Percentiles rank a stretch among this genome's conserved stretches.
Evolutionary conservation across 2,888 invertebrate species (phyloP).

Genomic region (Athetis lepigone): DNA sequence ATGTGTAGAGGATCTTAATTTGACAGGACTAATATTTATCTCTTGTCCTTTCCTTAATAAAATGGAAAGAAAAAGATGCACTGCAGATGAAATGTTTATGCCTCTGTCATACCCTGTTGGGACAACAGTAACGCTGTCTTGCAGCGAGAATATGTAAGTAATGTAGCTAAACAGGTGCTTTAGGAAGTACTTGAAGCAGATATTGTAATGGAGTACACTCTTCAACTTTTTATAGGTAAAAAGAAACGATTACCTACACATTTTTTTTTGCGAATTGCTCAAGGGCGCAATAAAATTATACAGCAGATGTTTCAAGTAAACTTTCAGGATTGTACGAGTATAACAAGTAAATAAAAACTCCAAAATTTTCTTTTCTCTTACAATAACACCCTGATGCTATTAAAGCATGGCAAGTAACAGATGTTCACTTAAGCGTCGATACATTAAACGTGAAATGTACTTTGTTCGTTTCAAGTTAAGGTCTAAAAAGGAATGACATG

Average conservation of each 20-base stretch:
- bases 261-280: slow-evolving; percentile 5
- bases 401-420: slow-evolving; percentile 47
- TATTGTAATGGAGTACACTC: no score
- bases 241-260: neutral
- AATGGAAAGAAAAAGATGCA: no score
- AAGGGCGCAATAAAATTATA: slow-evolving; percentile 38
- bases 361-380: slow-evolving; percentile 25
- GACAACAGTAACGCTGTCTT: no score
- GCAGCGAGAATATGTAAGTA: no score
- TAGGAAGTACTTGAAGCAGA: no score
- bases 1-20: no score
- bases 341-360: slow-evolving; percentile 35
- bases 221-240: neutral
- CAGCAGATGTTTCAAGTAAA: slow-evolving; percentile 40
- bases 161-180: no score
- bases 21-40: no score
- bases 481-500: slow-evolving; percentile 13
- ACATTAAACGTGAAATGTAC: slow-evolving; percentile 3
- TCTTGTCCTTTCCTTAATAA: no score
- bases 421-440: slow-evolving; percentile 11
- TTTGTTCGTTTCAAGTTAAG: slow-evolving; percentile 7
- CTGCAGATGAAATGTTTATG: no score
- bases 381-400: slow-evolving; percentile 19
- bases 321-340: slow-evolving; percentile 26
- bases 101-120: no score